Base-by-base conservation (phyloP, 2,888 invertebrate species). In the Scelioninae gen. 1 region DNA sequence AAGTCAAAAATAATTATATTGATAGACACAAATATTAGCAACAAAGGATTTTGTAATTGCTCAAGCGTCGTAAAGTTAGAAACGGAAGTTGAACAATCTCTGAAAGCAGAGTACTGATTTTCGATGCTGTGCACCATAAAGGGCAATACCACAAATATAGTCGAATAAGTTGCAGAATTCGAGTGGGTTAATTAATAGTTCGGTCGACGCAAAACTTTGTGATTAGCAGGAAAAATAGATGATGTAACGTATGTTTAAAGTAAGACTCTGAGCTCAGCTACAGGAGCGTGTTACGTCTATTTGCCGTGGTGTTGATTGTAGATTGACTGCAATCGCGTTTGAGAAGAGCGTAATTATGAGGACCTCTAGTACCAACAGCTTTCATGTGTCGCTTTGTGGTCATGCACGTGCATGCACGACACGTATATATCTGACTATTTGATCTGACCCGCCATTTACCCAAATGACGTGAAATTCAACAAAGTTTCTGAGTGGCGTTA, bases 401-500 rank as follows among this genome's bases (percentile, higher is more conserved):
- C 62, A 60, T 74, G 63, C 49, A 82, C 55, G 75, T 55, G 55
- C 63, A 71, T 77, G 40, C 74, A 49, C 69, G 76, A 72, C 81
- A 53, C 65, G 86, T 87, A 89, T 89, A 90, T 90, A 90, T 89
- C 88, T 85, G 81, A 85, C 87, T 89, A 88, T 90, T 91, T 90
- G 88, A 91, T 90, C 87, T 87, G 87, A 83, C 86, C 86, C 84
- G 79, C 87, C 88, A 88, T 89, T 90, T 89, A 87, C 86, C 86
- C 88, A 88, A 90, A 90, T 89, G 87, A 88, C 88, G 89, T 88
- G 90, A 91, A 91, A 91, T 91, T 90, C 89, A 88, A 90, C 90
- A 90, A 90, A 90, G 89, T 88, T 90, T 88, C 88, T 84, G 87
- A 89, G 86, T 88, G 87, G 76, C 82, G 82, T 69, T 77, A 83